phyloP scores from a whole-genome alignment of 1,140 invertebrate genomes.

The Thrips palmi region DNA sequence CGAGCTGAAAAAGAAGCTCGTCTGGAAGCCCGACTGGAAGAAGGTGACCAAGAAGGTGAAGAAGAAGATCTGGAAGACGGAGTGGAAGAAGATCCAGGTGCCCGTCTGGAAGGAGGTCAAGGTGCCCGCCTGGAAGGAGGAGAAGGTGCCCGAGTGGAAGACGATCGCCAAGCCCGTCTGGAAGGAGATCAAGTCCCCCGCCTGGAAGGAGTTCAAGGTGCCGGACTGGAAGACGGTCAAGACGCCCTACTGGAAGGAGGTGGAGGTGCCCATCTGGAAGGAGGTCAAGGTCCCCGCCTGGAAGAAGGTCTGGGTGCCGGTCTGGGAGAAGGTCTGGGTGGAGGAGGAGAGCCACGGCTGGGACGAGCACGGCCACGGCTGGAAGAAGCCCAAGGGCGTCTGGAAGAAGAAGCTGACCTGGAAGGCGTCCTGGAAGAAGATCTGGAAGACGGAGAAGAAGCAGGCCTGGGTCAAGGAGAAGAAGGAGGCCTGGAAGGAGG shows the following conservation, averaged over 20 bases:
- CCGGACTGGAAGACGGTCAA: slow-evolving; percentile 49
- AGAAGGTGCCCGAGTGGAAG: slow-evolving; percentile 19
- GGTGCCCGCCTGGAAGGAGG: slow-evolving; percentile 18
- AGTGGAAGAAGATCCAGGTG: slow-evolving; percentile 33
- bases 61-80: slow-evolving; percentile 27
- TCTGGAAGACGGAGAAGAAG: slow-evolving; percentile 28
- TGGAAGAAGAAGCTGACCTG: slow-evolving; percentile 27
- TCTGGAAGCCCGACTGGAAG: slow-evolving; percentile 17
- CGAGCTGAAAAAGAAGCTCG: slow-evolving; percentile 13
- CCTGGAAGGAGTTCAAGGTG: slow-evolving; percentile 46
- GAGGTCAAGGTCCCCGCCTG: slow-evolving; percentile 47
- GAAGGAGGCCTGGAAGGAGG: slow-evolving; percentile 32
- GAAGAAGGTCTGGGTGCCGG: slow-evolving; percentile 42
- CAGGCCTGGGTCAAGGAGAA: slow-evolving; percentile 35
- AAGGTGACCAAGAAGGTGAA: slow-evolving; percentile 21
- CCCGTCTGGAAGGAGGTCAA: slow-evolving; percentile 24
- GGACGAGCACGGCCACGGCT: slow-evolving; percentile 50
- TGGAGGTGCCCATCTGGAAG: slow-evolving; percentile 46
- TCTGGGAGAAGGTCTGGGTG: slow-evolving; percentile 12
- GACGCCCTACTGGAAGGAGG: slow-evolving; percentile 54
- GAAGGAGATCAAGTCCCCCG: slow-evolving; percentile 21
- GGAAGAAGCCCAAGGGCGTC: slow-evolving; percentile 52
- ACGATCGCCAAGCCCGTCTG: slow-evolving; percentile 20
- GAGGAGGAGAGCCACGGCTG: slow-evolving; percentile 32
- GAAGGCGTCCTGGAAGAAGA: slow-evolving; percentile 28